Conservation (phyloP, 2,113 vertebrate genomes). For the Periophthalmus modestus region DNA sequence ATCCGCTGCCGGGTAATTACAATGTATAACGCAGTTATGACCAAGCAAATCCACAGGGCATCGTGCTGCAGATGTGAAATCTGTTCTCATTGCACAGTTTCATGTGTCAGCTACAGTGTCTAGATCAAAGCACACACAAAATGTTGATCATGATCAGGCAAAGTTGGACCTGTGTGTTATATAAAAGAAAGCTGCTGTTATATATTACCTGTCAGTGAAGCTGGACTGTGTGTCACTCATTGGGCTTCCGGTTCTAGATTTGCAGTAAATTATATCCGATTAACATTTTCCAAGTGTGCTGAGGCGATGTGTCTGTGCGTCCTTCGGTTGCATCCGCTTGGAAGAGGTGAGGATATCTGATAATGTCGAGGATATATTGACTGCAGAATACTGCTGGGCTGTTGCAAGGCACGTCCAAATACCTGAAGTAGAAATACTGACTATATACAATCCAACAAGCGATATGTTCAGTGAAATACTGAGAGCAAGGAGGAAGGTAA, state of each 20-base stretch:
- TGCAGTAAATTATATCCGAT: slow-evolving; percentile 83
- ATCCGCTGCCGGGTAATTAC: slow-evolving; percentile 50
- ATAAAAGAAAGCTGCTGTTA: neutral
- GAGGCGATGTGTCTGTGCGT: slow-evolving; percentile 50
- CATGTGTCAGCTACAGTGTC: neutral
- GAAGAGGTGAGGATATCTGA: slow-evolving; percentile 39
- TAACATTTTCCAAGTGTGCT: slow-evolving; percentile 84
- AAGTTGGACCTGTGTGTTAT: slow-evolving; percentile 3
- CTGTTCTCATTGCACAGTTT: slow-evolving; percentile 26
- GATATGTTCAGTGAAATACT: slow-evolving; percentile 26
- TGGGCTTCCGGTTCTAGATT: slow-evolving; percentile 87
- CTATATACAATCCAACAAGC: neutral
- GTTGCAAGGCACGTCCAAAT: slow-evolving; percentile 35
- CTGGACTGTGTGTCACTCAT: slow-evolving; percentile 97
- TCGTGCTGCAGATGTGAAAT: slow-evolving; percentile 23
- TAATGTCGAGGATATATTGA: slow-evolving; percentile 36
- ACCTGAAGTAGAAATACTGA: slow-evolving; percentile 14
- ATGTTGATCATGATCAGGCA: neutral
- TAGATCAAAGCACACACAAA: slow-evolving; percentile 10
- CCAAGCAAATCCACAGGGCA: slow-evolving; percentile 33
- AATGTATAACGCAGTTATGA: slow-evolving; percentile 55
- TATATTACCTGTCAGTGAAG: slow-evolving; percentile 91
- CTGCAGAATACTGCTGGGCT: slow-evolving; percentile 7
- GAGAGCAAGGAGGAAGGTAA: slow-evolving; percentile 26
- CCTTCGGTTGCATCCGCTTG: slow-evolving; percentile 63